These are phyloP conservation scores for Gila orcuttii DNA, from an alignment of 2,113 vertebrate genomes.

Conservation along the genomic window DNA sequence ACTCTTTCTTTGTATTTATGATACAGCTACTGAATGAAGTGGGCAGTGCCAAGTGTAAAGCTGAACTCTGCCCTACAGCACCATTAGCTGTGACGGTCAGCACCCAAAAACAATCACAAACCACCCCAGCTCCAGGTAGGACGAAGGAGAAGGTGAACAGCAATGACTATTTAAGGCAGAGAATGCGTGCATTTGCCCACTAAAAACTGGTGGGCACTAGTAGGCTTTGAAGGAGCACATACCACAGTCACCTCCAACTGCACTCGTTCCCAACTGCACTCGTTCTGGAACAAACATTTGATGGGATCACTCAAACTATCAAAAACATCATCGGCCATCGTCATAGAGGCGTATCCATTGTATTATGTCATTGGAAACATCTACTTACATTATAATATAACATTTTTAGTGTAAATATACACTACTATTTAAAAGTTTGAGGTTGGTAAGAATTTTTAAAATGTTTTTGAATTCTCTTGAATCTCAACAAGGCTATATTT, in stretches of 20 bases:
- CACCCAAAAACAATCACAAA: constrained; percentile 76
- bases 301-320: constrained; percentile 7
- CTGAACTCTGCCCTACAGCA: constrained; percentile 79
- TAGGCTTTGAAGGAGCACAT: constrained; percentile 66
- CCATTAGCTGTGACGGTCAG: constrained; percentile 70
- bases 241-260: constrained; percentile 49
- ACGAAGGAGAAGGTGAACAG: constrained; percentile 42
- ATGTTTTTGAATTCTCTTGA: not conserved
- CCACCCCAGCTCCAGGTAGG: constrained; percentile 89
- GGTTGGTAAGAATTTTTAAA: not conserved
- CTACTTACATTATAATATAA: not conserved
- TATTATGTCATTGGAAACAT: constrained; percentile 4
- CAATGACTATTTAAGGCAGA: constrained; percentile 22
- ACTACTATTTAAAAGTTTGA: not conserved
- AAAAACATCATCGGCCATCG: not conserved
- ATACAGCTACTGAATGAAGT: constrained; percentile 86
- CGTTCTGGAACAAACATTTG: not conserved
- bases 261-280: not conserved
- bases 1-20: constrained; percentile 26
- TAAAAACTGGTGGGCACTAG: not conserved
- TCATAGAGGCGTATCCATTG: constrained; percentile 1
- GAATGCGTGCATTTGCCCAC: not conserved
- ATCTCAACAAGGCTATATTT: not conserved
- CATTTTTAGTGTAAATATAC: not conserved
- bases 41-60: constrained; percentile 84